Base-by-base conservation (phyloP, 2,113 vertebrate genomes). In the Cyanocitta stelleri region DNA sequence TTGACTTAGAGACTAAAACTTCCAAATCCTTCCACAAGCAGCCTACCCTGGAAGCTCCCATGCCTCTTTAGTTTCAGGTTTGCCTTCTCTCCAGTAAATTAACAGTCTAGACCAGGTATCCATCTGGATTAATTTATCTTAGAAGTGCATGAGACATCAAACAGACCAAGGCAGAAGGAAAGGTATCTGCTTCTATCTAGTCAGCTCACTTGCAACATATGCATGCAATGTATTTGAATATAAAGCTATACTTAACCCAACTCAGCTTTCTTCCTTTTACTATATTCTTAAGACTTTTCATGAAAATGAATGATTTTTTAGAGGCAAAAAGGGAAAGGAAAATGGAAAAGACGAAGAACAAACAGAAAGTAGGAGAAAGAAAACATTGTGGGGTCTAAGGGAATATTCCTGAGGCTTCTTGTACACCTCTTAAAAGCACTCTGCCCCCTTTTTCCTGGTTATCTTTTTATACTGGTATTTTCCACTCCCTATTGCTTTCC, bases 401-500 rank as follows among this genome's bases (percentile, higher is more conserved):
- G 16, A 87, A 72, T 44, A 72, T 68, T 82, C 62, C 71, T 33
- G 9, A 91, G 16, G 61, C 19, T 93, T 87, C 51, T 30, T 48
- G 6, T 30, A 54, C 30, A 67, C 6, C 7, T 67, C 83, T 72
- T 46, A 44, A 69, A 91, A 89, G 20, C 21, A 62, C 16, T 23
- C 43, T 78, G 35, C 3, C 20, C 8, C 12, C 27, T 71, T 88
- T 81, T 43, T 41, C 27, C 68, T 54, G 5, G 5, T 58, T 81
- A n/a, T 64, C 69, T 83, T 86, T 82, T 66, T 46, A 49, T 43
- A 54, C 13, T 46, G 48, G 12, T 68, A 82, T 95, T 96, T 96
- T 96, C 89, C 89, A 90, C 62, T 93, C 67, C 44, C 61, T 89
- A 16, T 21, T 88, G 49, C 66, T 87, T 87, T 86, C 56, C 89